Conservation (phyloP, 2,888 invertebrate genomes). For the Chloromyia formosa region DNA sequence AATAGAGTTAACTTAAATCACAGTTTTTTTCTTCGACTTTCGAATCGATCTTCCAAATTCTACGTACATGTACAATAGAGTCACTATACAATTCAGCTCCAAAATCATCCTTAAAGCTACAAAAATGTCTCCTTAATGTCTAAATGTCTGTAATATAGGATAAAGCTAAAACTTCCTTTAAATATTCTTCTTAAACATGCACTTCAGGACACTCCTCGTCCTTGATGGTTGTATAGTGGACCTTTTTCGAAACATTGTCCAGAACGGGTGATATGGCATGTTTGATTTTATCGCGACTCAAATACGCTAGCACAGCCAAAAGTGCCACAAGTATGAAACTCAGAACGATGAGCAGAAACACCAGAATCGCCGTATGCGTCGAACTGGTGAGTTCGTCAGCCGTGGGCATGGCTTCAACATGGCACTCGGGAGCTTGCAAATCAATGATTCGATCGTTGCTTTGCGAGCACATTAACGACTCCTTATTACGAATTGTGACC, state of each 20-base stretch:
- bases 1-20: conserved; percentile 45
- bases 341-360: conserved; percentile 67
- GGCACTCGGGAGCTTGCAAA: conserved; percentile 58
- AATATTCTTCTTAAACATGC: conserved; percentile 57
- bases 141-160: conserved; percentile 6
- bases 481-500: conserved; percentile 69
- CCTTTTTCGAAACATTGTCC: conserved; percentile 73
- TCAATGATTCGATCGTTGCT: conserved; percentile 56
- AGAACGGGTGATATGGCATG: conserved; percentile 70
- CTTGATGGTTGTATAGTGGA: conserved; percentile 77
- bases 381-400: conserved; percentile 54
- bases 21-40: conserved; percentile 39
- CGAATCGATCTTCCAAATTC: conserved; percentile 15
- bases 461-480: conserved; percentile 67
- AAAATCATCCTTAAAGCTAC: not conserved
- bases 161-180: conserved; percentile 1
- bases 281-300: conserved; percentile 70
- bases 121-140: not conserved
- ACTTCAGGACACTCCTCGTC: conserved; percentile 67
- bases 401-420: conserved; percentile 53
- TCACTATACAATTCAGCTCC: not conserved
- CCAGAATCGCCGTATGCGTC: conserved; percentile 61
- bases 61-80: too few species aligned
- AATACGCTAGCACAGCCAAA: conserved; percentile 69
- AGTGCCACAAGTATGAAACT: conserved; percentile 67